Percentiles rank a stretch among this genome's conserved stretches.
phyloP scores from a whole-genome alignment of 2,113 vertebrate genomes.

The Aspidoscelis tigris region DNA sequence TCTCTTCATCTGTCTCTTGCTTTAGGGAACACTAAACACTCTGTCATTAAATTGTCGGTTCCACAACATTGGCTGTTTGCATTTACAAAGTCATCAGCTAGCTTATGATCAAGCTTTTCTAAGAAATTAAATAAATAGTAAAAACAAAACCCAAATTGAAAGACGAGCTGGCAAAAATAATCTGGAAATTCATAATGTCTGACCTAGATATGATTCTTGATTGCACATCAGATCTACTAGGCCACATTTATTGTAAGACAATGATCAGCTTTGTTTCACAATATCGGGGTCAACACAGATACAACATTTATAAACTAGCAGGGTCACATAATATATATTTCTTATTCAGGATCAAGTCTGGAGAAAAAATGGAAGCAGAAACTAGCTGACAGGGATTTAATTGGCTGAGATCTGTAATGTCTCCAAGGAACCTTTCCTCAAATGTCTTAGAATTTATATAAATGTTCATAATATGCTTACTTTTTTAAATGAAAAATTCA shows the following conservation, averaged over 20 bases:
- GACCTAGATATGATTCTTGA: background rate
- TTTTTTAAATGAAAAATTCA: background rate
- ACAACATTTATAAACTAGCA: background rate
- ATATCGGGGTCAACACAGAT: background rate
- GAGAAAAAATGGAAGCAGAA: background rate
- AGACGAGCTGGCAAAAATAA: conserved; percentile 18
- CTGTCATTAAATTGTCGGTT: conserved; percentile 88
- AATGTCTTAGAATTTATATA: background rate
- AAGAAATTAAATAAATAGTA: conserved; percentile 81
- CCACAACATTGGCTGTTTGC: conserved; percentile 82
- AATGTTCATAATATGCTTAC: background rate
- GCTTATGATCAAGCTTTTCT: conserved; percentile 82
- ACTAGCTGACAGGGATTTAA: background rate
- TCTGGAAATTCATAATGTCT: background rate
- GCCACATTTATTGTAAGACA: background rate
- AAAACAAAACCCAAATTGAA: conserved; percentile 69
- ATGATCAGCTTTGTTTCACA: background rate
- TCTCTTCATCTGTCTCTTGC: conserved; percentile 87
- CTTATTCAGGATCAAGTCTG: background rate
- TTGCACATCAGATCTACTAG: background rate
- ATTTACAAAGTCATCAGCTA: conserved; percentile 88
- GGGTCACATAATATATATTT: background rate
- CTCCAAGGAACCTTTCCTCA: background rate
- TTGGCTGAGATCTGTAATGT: background rate
- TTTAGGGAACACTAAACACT: conserved; percentile 90